Evolutionary conservation across 2,888 invertebrate species (phyloP).

Genomic region (Nephrotoma appendiculata): DNA sequence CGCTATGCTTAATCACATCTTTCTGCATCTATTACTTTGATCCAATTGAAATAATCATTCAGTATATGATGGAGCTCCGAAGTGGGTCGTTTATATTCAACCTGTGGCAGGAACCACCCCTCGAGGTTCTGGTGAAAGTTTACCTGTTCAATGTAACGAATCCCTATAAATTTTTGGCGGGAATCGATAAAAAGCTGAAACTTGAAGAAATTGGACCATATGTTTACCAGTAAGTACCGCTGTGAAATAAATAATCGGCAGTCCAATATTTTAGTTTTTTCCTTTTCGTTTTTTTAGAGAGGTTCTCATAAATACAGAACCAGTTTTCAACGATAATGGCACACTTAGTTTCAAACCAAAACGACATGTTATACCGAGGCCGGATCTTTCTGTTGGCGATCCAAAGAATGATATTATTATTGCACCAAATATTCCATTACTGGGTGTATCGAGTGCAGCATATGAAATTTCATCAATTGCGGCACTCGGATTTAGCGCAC

Average conservation of each 20-base stretch:
- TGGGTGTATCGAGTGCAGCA: slow-evolving; percentile 25
- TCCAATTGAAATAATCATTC: slow-evolving; percentile 22
- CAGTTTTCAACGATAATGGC: slow-evolving; percentile 46
- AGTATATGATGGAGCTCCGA: slow-evolving; percentile 29
- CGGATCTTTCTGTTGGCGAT: slow-evolving; percentile 49
- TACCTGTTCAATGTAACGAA: slow-evolving; percentile 76
- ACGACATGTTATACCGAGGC: slow-evolving; percentile 41
- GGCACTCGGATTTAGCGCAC: slow-evolving; percentile 43
- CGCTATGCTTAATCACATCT: slow-evolving; percentile 22
- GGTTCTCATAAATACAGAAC: slow-evolving; percentile 47
- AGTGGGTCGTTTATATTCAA: slow-evolving; percentile 42
- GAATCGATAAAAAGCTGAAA: slow-evolving; percentile 47
- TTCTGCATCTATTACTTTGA: slow-evolving; percentile 21
- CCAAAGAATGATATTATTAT: slow-evolving; percentile 42
- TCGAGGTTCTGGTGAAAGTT: slow-evolving; percentile 47
- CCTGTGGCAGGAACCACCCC: slow-evolving; percentile 49
- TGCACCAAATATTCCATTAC: slow-evolving; percentile 51
- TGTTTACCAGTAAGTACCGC: slow-evolving; percentile 50
- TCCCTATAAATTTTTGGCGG: slow-evolving; percentile 46
- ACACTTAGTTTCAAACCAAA: slow-evolving; percentile 50
- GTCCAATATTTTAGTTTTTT: not conserved
- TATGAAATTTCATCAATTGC: slow-evolving; percentile 28
- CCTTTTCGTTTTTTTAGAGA: slow-evolving; percentile 41
- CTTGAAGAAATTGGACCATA: slow-evolving; percentile 66
- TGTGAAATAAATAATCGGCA: too few relatives aligned